Evolutionary conservation across 2,797 vertebrate species (phyloP), one percentile per base, ranked within the genome.

Genomic region (Aulostomus chinensis): DNA sequence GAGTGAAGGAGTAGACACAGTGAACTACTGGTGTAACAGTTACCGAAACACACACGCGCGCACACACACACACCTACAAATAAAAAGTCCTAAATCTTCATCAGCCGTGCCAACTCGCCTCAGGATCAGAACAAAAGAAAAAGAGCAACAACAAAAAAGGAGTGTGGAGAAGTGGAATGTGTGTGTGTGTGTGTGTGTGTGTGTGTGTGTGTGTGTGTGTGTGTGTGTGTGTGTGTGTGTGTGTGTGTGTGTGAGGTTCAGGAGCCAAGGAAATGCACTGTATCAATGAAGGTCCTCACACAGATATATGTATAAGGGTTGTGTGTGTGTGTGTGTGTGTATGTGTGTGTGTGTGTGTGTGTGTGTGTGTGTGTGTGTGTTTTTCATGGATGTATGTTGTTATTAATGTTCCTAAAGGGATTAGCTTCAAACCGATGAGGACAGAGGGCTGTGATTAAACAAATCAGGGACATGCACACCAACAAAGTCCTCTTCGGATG

Each of bases 61-160:
- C 43, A 48, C 36, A 58, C 46, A 50, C 18, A 47, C 42, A 54
- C 37, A 42, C 51, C 58, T 24, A 57, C 17, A 12, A 30, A 24
- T 24, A 24, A 4, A 24, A 24, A 55, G 46, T 78, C 57, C 60
- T 76, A 73, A 78, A 81, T 85, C 74, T 73, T 80, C 69, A 81
- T 83, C 78, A 81, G 61, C 47, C 22, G 16, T 36, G 65, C 60
- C 54, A 46, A 53, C 54, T 56, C 36, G 37, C 62, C 73, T 9
- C n/a, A n/a, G n/a, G n/a, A n/a, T n/a, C n/a, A 33, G 67, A 59
- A 53, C 58, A 45, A 46, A 53, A 66, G 56, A 55, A 52, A 47
- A 59, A 60, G 74, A 78, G n/a, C n/a, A n/a, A n/a, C n/a, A n/a
- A n/a, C n/a, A n/a, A n/a, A 36, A 36, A 3, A 66, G 30, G 36